Conservation (phyloP, 2,888 invertebrate genomes). For the Tillus elongatus region DNA sequence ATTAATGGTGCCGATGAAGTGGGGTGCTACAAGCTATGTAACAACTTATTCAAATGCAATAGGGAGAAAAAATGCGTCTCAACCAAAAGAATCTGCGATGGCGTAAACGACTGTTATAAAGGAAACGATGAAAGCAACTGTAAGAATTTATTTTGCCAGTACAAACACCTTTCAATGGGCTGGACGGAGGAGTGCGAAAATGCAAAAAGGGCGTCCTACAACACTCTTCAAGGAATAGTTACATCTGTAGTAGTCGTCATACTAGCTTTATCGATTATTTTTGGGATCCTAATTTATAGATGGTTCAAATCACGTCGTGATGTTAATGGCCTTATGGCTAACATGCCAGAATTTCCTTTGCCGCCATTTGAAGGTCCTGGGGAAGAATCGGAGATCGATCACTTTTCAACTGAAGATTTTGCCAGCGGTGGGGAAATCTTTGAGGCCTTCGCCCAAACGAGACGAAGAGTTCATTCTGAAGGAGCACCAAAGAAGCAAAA, state of each 20-base stretch:
- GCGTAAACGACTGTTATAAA: conserved; percentile 20
- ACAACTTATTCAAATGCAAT: conserved; percentile 16
- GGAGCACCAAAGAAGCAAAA: neutral
- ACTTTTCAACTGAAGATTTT: conserved; percentile 18
- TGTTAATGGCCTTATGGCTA: conserved; percentile 18
- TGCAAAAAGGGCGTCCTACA: conserved; percentile 21
- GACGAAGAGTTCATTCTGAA: conserved; percentile 5
- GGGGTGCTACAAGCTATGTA: conserved; percentile 17
- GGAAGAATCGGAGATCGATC: conserved; percentile 12
- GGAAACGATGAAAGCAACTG: conserved; percentile 25
- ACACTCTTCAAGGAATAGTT: conserved; percentile 5
- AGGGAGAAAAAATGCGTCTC: conserved; percentile 20
- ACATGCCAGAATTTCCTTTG: conserved; percentile 26
- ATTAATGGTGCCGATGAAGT: conserved; percentile 23
- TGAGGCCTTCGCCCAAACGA: conserved; percentile 21
- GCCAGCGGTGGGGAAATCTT: conserved; percentile 23
- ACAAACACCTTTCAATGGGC: conserved; percentile 16
- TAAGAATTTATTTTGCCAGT: conserved; percentile 20
- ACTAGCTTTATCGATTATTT: conserved; percentile 9
- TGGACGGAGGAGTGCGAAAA: conserved; percentile 25
- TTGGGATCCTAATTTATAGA: conserved; percentile 17
- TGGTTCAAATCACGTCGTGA: conserved; percentile 22
- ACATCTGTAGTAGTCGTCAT: neutral
- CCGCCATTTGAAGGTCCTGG: conserved; percentile 24
- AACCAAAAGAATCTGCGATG: conserved; percentile 21